Evolutionary conservation across 2,113 vertebrate species (phyloP), one percentile per base, ranked within the genome.

Genomic region (Piprites chloris): DNA sequence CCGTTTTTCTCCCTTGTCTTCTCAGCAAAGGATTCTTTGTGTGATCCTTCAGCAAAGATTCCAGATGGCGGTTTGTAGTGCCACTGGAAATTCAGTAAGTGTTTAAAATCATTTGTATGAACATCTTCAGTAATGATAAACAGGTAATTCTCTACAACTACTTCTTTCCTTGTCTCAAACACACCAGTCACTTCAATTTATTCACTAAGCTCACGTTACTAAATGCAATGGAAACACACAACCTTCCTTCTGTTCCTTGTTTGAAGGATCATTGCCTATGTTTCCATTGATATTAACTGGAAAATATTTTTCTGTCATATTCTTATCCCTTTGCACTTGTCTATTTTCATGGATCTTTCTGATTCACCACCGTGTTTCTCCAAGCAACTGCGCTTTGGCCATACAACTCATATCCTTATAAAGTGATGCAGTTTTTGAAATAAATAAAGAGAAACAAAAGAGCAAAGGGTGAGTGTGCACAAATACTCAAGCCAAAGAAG

Each of bases 1-100:
- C 52, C 10, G 4, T 23, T 80, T 80, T 53, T 17, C 37, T 58
- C 62, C 44, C 26, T 69, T 87, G 14, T 66, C 71, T 93, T 78
- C 93, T 81, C 61, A 78, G 56, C 41, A 80, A 77, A 63, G 39
- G 52, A 50, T 77, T 77, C 77, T 95, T 97, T 83, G 77, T 28
- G 19, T 75, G 67, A 62, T 35, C 61, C 6, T 46, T 72, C 75
- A 66, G 42, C 10, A 9, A 33, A 58, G 69, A 83, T 46, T 79
- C 65, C 14, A 15, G 74, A 37, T 58, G 88, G 53, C 27, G 42
- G 19, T 39, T 61, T 63, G 59, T 81, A 65, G 68, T 49, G 58
- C 55, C 82, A 85, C n/a, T 47, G 22, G 26, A 58, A 78, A 58
- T 80, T 58, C 12, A 6, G 37, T 18, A 16, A 67, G 68, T 15